A percentile compares a stretch with the other conserved stretches of the same genome.
Evolutionary conservation across 2,113 vertebrate genomes (phyloP).

Genomic region (Tachysurus fulvidraco): DNA sequence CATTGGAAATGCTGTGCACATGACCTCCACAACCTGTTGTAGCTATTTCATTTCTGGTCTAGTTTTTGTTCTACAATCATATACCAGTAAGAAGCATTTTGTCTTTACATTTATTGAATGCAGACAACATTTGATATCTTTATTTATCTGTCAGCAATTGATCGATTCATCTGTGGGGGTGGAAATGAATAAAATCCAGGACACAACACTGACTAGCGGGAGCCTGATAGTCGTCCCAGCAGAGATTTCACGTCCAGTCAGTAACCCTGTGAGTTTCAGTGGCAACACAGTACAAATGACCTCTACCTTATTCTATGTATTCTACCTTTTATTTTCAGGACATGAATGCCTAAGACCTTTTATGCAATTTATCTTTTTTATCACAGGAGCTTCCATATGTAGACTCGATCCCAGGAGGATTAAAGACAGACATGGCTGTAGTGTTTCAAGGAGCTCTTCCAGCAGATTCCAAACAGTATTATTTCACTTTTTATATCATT

Average conservation of each 20-base stretch:
- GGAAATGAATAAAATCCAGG: neutral
- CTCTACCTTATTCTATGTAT: neutral
- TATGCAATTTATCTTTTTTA: neutral
- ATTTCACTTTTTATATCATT: neutral
- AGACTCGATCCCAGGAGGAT: too few relatives aligned
- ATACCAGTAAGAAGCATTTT: neutral
- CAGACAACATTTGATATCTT: neutral
- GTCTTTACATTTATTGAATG: neutral
- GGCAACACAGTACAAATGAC: neutral
- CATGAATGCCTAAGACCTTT: neutral
- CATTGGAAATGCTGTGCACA: neutral
- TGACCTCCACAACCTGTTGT: neutral
- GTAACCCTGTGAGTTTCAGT: conserved; percentile 12
- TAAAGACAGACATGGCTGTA: too few relatives aligned
- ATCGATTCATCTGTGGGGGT: neutral
- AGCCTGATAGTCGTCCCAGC: neutral
- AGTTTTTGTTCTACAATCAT: neutral
- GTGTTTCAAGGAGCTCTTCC: too few relatives aligned
- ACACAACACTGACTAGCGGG: neutral
- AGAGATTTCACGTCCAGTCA: neutral
- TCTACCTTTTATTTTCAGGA: neutral
- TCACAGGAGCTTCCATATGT: neutral
- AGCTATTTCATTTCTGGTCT: neutral
- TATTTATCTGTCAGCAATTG: neutral
- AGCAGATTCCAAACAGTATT: neutral